Evolutionary conservation across 2,113 vertebrate genomes (phyloP).

Genomic region (Psilopogon haemacephalus): DNA sequence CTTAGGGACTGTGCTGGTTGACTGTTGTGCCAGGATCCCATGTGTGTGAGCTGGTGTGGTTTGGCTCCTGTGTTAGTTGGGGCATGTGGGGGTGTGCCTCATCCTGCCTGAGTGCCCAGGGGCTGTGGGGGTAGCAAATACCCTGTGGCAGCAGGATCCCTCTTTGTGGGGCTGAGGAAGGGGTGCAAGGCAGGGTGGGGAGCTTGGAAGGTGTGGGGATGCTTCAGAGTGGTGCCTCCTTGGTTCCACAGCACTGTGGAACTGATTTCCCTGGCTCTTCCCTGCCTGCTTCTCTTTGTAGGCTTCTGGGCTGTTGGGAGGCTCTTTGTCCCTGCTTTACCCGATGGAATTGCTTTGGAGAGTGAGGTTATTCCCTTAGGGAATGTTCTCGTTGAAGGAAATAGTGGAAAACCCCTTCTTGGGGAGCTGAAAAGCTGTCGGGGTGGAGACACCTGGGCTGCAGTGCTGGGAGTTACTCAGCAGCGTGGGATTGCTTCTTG

Average conservation of each 20-base stretch:
- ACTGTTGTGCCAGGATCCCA: not conserved
- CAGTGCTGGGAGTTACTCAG: not conserved
- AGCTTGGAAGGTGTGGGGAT: not conserved
- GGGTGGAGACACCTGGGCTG: not conserved
- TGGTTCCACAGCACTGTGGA: accelerated
- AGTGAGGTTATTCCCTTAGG: not conserved
- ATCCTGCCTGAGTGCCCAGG: accelerated
- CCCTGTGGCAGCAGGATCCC: too few species aligned
- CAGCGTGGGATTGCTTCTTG: not conserved
- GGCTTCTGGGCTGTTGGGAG: not conserved
- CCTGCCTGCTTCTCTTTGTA: not conserved
- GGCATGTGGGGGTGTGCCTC: too few species aligned
- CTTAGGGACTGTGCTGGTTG: too few species aligned
- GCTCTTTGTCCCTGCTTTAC: not conserved
- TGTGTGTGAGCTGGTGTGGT: not conserved
- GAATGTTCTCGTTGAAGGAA: not conserved
- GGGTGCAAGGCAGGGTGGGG: not conserved
- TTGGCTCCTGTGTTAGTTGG: not conserved
- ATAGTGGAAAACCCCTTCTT: not conserved
- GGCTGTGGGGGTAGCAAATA: not conserved
- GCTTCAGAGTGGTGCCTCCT: not conserved
- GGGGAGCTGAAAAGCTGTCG: not conserved
- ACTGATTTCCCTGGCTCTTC: not conserved
- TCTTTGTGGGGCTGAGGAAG: not conserved
- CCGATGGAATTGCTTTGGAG: not conserved